phyloP scores from a whole-genome alignment of 2,113 vertebrate genomes.

The Heterocephalus glaber region DNA sequence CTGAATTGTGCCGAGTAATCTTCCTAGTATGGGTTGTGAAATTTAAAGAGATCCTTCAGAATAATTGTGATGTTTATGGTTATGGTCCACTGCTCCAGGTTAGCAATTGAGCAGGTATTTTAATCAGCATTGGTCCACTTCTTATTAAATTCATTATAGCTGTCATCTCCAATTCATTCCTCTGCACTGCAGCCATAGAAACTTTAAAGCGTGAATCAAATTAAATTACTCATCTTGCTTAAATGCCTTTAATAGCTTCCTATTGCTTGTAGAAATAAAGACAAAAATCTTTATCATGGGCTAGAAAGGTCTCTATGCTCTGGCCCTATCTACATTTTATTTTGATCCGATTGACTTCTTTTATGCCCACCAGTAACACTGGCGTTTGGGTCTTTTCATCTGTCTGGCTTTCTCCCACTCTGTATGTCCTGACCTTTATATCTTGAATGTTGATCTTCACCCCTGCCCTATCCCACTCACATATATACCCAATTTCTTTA shows the following conservation, averaged over 20 bases:
- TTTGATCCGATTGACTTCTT: neutral
- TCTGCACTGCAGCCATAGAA: neutral
- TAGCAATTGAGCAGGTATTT: slow-evolving; percentile 17
- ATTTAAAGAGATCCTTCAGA: neutral
- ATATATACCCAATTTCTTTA: neutral
- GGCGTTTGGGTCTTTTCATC: neutral
- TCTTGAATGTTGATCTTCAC: neutral
- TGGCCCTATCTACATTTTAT: neutral
- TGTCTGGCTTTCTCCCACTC: neutral
- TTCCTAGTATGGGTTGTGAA: neutral
- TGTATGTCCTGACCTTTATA: neutral
- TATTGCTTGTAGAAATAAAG: neutral
- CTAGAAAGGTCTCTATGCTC: neutral
- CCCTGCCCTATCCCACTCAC: too few species aligned
- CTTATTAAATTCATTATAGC: slow-evolving; percentile 14
- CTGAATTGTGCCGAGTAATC: neutral
- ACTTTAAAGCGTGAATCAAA: neutral
- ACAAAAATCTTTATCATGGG: neutral
- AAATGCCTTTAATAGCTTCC: neutral
- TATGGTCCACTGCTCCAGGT: neutral
- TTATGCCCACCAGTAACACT: neutral
- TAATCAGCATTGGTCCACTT: neutral
- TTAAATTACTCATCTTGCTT: neutral
- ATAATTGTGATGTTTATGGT: neutral
- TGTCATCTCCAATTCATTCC: slow-evolving; percentile 30